Conservation (phyloP, 2,113 vertebrate genomes). For the Lepus europaeus region DNA sequence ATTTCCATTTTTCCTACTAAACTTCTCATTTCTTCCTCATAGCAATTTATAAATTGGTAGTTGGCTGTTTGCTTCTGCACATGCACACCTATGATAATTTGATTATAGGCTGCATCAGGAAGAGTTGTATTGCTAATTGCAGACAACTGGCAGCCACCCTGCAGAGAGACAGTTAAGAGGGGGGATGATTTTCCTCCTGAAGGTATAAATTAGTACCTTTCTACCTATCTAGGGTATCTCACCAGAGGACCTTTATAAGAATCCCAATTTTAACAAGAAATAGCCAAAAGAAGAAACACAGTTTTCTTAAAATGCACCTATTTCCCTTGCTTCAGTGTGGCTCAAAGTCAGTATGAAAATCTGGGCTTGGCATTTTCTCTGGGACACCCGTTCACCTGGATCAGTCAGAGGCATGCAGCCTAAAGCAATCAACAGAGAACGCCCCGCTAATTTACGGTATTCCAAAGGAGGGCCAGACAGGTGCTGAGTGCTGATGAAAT, state of each 20-base stretch:
- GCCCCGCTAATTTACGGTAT: conserved; percentile 58
- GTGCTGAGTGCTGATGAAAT: conserved; percentile 42
- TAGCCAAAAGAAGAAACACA: neutral
- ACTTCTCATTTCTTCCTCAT: conserved; percentile 42
- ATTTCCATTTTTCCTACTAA: neutral
- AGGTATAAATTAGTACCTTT: conserved; percentile 63
- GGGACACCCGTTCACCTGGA: neutral
- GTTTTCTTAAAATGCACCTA: neutral
- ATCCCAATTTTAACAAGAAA: conserved; percentile 60
- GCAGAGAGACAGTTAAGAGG: conserved; percentile 23
- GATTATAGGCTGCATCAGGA: conserved; percentile 38
- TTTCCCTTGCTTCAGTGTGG: conserved; percentile 23
- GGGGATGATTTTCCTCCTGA: conserved; percentile 38
- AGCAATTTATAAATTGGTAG: conserved; percentile 52
- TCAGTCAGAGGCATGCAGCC: neutral
- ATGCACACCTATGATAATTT: conserved; percentile 66
- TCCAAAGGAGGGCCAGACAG: conserved; percentile 36
- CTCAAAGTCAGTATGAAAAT: neutral
- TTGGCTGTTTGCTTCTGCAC: conserved; percentile 19
- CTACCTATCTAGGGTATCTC: neutral
- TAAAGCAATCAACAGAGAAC: conserved; percentile 53
- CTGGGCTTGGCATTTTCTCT: conserved; percentile 43
- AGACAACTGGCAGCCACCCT: conserved; percentile 44
- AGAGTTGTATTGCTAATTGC: conserved; percentile 49
- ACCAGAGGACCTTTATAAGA: neutral